Base-by-base conservation (phyloP, 2,888 invertebrate genomes). In the Tridacna crocea region DNA sequence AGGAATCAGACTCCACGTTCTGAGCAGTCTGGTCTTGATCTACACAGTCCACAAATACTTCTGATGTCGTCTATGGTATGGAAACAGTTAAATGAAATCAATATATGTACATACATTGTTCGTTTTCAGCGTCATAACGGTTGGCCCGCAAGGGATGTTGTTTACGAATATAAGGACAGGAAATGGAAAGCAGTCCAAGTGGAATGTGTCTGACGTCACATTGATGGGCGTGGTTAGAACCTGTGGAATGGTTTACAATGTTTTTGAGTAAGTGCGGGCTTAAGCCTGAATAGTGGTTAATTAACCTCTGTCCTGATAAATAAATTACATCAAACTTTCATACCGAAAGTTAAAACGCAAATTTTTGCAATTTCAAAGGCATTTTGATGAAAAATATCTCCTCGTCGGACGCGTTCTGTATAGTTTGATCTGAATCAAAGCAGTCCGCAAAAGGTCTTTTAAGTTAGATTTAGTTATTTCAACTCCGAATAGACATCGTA, bases 241-340 rank as follows among this genome's bases (percentile, higher is more conserved):
- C 2, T 82, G 82, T 79, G 78, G 72, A 17, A 79, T 82, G 79
- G 65, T 73, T 12, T 82, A 82, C 68, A 79, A 48, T 65, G 19
- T 15, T 3, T 15, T 27, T 19, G 65, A 72, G 78, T 79, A 79
- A 13, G 19, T n/a, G 46, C 2, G 27, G 13, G 3, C 46, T 22
- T 11, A 19, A 46, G 19, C 17, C 4, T 19, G 36, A 1, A 6
- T 36, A 17, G 17, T 17, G 2, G 13, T 24, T 8, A 22, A n/a
- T 61, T 61, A n/a, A n/a, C n/a, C n/a, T n/a, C n/a, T 51, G 12
- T 13, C 17, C 51, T 51, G 13, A 17, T 51, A 12, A 51, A 17
- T n/a, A 51, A 13, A 13, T 17, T 51, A 51, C 51, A 17, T 17
- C 13, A 51, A 51, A 51, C 17, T 13, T 13, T 13, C 51, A 51